phyloP scores from a whole-genome alignment of 92 coral and sea anemone species.

The Parazoanthus swiftii region DNA sequence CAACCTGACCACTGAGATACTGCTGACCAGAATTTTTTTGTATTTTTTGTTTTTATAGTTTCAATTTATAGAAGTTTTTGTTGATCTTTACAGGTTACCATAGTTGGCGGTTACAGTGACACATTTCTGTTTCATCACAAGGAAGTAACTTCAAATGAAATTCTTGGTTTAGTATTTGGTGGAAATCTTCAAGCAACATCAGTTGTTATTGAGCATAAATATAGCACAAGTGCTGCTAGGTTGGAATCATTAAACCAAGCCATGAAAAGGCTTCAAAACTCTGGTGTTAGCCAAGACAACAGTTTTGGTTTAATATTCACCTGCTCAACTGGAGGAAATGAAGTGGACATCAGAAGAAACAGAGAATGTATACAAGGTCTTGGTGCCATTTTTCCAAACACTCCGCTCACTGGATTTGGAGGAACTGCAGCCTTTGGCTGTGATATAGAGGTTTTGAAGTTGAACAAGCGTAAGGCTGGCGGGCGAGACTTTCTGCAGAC shows the following conservation, averaged over 20 bases:
- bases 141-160: constrained; percentile 69
- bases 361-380: constrained; percentile 47
- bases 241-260: constrained; percentile 52
- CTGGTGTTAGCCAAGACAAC: constrained; percentile 40
- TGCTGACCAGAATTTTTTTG: too few relatives aligned
- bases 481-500: constrained; percentile 79
- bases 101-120: constrained; percentile 81
- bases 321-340: constrained; percentile 49
- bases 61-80: background rate
- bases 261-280: constrained; percentile 53
- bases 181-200: constrained; percentile 68
- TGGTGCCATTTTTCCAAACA: constrained; percentile 54
- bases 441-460: constrained; percentile 61
- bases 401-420: constrained; percentile 58
- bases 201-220: constrained; percentile 50
- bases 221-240: constrained; percentile 18
- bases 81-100: constrained; percentile 54
- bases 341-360: constrained; percentile 41
- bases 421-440: constrained; percentile 85
- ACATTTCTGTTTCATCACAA: constrained; percentile 61
- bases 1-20: too few relatives aligned
- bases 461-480: constrained; percentile 58
- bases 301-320: constrained; percentile 67
- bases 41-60: background rate
- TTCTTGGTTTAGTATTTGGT: constrained; percentile 78